Evolutionary conservation across 2,113 vertebrate genomes (phyloP), one percentile per base, ranked within the genome.

Genomic region (Oncorhynchus kisutch): DNA sequence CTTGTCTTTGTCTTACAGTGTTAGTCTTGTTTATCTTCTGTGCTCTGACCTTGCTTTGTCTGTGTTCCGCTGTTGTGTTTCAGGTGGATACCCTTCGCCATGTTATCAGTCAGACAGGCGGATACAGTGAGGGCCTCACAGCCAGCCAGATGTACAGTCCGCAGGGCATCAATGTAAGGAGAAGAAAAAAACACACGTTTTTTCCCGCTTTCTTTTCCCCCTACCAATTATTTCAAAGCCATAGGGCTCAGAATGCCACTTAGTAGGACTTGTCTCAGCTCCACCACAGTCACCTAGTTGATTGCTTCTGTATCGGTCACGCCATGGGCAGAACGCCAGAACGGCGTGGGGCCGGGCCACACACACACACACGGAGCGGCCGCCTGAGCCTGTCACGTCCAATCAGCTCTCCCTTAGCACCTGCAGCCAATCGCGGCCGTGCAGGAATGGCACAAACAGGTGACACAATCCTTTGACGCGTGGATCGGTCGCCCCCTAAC

Each of bases 81-180:
- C 95, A 99, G 98, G 97, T 99, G 96, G 98, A 99, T 96, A 98
- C 97, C 94, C 97, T 99, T 98, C 97, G 97, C 96, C 98, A 99
- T 96, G 98, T 99, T 98, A 99, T 99, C 97, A 99, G 96, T 95
- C 97, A 99, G 96, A 99, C 97, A 96, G 98, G 96, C 94, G 98
- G 96, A 95, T 99, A 97, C 97, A 99, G 96, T 99, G 97, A 99
- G 84, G 97, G 95, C 93, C 96, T 99, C 88, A 93, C 96, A 92
- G 96, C 96, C 93, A 96, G 95, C 94, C 97, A 98, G 95, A 98
- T 99, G 96, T 99, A 99, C 96, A 99, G 97, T 97, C 98, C 98
- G 88, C 97, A 99, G 95, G 97, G 96, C 96, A 97, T 99, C 96
- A 99, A 96, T 92, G 98, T 99, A 97, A 99, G 96, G 67, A 82